Conservation (phyloP, 2,888 invertebrate genomes). For the Hyposoter dolosus region DNA sequence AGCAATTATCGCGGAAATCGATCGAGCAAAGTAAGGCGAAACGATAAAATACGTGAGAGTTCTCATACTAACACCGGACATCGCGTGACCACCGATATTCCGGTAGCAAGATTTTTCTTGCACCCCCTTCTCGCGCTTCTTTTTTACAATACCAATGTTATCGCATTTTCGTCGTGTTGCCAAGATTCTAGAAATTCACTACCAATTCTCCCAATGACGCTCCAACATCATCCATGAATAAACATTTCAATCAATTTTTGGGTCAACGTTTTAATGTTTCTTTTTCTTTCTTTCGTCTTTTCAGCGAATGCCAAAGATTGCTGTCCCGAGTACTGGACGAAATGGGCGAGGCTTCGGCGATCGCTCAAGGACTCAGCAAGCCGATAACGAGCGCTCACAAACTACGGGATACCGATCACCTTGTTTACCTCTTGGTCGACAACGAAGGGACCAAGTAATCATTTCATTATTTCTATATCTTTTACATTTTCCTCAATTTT, state of each 20-base stretch:
- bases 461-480: background rate
- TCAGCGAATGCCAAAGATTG: constrained; percentile 87
- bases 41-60: constrained; percentile 14
- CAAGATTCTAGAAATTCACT: background rate
- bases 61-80: constrained; percentile 5
- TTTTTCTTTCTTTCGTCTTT: constrained; percentile 73
- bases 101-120: constrained; percentile 34
- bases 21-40: constrained; percentile 50
- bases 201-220: constrained; percentile 4
- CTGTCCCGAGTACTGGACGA: constrained; percentile 89
- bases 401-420: constrained; percentile 87
- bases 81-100: constrained; percentile 59
- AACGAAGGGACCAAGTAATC: constrained; percentile 87
- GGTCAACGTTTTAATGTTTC: background rate
- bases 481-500: background rate
- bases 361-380: constrained; percentile 90
- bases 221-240: constrained; percentile 21
- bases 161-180: constrained; percentile 43
- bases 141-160: background rate
- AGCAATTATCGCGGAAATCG: constrained; percentile 53
- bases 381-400: constrained; percentile 91
- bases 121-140: background rate
- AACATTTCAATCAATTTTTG: background rate
- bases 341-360: constrained; percentile 90
- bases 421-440: constrained; percentile 86